Conservation (phyloP, 2,888 invertebrate species). For the Fragum sueziense region DNA sequence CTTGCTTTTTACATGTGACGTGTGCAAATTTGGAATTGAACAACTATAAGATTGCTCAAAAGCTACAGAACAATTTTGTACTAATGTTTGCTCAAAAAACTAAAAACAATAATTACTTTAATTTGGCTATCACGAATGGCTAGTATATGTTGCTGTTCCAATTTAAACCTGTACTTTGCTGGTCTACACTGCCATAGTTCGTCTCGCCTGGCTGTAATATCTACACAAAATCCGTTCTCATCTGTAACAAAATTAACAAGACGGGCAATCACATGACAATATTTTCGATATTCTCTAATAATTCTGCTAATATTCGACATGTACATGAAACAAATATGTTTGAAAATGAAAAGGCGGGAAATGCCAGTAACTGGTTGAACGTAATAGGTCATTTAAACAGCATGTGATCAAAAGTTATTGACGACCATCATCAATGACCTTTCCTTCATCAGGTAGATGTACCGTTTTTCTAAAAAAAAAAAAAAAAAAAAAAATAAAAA, state of each 20-base stretch:
- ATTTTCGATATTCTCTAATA: too few relatives aligned
- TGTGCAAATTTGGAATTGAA: too few relatives aligned
- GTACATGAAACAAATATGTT: too few relatives aligned
- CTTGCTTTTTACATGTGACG: too few relatives aligned
- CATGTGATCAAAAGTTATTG: neutral
- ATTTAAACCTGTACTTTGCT: constrained; percentile 15
- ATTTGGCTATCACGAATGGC: constrained; percentile 9
- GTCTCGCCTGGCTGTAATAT: constrained; percentile 12
- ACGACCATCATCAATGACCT: neutral
- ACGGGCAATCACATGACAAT: neutral
- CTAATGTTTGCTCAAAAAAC: too few relatives aligned
- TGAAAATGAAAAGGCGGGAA: neutral
- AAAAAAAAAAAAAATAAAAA: too few relatives aligned
- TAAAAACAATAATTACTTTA: constrained; percentile 8
- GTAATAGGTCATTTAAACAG: neutral
- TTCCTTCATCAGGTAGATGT: too few relatives aligned
- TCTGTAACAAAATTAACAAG: neutral
- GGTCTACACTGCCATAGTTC: constrained; percentile 15
- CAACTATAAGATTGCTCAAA: too few relatives aligned
- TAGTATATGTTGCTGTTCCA: neutral
- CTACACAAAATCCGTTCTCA: constrained; percentile 23
- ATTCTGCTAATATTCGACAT: too few relatives aligned
- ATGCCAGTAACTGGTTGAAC: neutral
- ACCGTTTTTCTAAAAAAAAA: too few relatives aligned
- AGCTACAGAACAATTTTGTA: too few relatives aligned